A percentile compares a stretch with the other conserved stretches of the same genome.
These are phyloP conservation scores for Athripsodes cinereus DNA, from an alignment of 2,888 invertebrate genomes.

Conservation along the genomic window DNA sequence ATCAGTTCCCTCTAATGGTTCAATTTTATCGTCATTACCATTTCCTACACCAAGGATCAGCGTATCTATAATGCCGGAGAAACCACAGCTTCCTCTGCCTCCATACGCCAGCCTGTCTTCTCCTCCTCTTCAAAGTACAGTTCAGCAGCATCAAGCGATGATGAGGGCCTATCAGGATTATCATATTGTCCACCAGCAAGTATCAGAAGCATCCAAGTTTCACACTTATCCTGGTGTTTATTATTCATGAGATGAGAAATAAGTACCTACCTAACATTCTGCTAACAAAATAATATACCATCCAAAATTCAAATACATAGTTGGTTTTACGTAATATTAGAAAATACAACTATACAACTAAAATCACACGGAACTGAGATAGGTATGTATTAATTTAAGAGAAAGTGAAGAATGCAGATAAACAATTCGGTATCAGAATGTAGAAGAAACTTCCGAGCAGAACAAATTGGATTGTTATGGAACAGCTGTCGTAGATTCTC, in stretches of 20 bases:
- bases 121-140: slow-evolving; percentile 9
- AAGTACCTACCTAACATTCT: too few species aligned
- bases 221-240: slow-evolving; percentile 20
- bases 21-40: slow-evolving; percentile 15
- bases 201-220: slow-evolving; percentile 18
- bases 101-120: slow-evolving; percentile 25
- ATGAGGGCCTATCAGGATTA: slow-evolving; percentile 25
- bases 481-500: too few species aligned
- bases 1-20: slow-evolving; percentile 12
- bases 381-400: too few species aligned
- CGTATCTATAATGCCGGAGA: slow-evolving; percentile 23
- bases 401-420: too few species aligned
- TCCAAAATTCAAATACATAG: too few species aligned
- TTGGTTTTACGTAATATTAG: too few species aligned
- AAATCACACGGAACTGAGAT: too few species aligned
- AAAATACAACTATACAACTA: too few species aligned
- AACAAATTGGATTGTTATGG: too few species aligned
- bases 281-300: too few species aligned
- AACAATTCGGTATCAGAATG: too few species aligned
- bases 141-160: slow-evolving; percentile 27
- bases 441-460: too few species aligned
- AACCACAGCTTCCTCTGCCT: slow-evolving; percentile 22
- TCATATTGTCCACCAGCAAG: slow-evolving; percentile 21
- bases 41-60: slow-evolving; percentile 19
- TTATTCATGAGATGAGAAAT: slow-evolving; percentile 17